phyloP scores from a whole-genome alignment of 2,113 vertebrate species.

The Anseranas semipalmata region DNA sequence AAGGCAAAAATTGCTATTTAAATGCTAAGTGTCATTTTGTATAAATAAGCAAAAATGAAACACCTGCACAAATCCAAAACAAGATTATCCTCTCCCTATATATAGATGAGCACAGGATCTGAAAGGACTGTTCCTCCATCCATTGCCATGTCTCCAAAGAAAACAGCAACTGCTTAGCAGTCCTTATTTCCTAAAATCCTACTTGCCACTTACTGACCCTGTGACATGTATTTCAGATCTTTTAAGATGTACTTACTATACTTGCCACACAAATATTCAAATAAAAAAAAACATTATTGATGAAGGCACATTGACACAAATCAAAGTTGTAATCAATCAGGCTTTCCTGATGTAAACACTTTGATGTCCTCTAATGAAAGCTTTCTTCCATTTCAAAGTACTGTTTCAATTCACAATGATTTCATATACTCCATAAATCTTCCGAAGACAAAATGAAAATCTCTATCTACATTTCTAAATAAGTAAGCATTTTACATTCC shows the following conservation, averaged over 20 bases:
- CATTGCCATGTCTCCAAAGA: neutral
- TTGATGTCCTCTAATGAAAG: neutral
- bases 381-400: neutral
- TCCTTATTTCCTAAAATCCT: neutral
- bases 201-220: neutral
- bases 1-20: neutral
- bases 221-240: neutral
- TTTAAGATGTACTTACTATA: neutral
- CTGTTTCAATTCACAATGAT: neutral
- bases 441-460: neutral
- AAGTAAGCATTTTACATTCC: neutral
- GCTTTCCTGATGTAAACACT: neutral
- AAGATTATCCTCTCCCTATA: neutral
- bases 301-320: neutral
- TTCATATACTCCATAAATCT: neutral
- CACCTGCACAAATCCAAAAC: neutral
- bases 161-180: neutral
- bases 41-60: neutral
- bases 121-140: neutral
- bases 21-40: neutral
- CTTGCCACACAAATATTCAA: neutral
- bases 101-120: neutral
- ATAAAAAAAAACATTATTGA: neutral
- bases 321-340: neutral
- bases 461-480: neutral